Conservation (phyloP, 2,888 invertebrate genomes). For the Cephonodes hylas region DNA sequence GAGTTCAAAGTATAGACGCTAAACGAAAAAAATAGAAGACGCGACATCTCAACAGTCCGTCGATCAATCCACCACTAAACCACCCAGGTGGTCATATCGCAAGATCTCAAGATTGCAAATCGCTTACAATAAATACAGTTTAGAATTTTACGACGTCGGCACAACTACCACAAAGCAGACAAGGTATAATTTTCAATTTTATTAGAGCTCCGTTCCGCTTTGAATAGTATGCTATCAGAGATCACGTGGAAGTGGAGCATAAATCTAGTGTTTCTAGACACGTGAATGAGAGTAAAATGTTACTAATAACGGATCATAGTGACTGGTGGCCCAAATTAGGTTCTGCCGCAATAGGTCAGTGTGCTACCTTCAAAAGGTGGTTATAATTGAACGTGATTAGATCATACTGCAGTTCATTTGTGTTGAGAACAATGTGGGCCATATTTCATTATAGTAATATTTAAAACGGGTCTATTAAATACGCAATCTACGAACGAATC, state of each 20-base stretch:
- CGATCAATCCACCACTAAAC: not conserved
- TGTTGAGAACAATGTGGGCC: not conserved
- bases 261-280: not conserved
- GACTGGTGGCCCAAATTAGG: not conserved
- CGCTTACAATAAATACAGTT: not conserved
- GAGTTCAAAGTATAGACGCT: too few species aligned
- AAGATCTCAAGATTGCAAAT: not conserved
- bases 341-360: constrained; percentile 44
- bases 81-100: not conserved
- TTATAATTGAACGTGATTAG: constrained; percentile 16
- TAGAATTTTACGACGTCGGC: not conserved
- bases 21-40: not conserved
- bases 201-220: not conserved
- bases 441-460: constrained; percentile 5
- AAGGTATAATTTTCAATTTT: too few species aligned
- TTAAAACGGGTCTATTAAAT: not conserved
- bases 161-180: not conserved
- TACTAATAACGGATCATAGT: not conserved
- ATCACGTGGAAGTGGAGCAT: not conserved
- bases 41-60: not conserved
- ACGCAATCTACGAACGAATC: not conserved
- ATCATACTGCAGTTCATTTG: not conserved
- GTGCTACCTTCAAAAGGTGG: constrained; percentile 23
- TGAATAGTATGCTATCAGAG: not conserved
- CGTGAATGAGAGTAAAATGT: not conserved